phyloP scores from a whole-genome alignment of 2,888 invertebrate genomes.

The Rhodophaea formosa region DNA sequence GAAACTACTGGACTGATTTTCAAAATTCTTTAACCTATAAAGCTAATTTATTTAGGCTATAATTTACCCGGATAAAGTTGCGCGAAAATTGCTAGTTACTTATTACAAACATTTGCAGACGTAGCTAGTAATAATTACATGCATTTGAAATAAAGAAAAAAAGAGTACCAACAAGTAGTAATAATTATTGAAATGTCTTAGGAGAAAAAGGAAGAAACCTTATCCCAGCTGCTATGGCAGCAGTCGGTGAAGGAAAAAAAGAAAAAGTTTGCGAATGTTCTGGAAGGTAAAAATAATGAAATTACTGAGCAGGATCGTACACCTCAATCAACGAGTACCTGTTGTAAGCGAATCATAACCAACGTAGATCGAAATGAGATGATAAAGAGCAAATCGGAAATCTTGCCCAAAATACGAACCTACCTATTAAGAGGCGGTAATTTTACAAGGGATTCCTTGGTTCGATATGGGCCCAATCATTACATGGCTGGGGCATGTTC shows the following conservation, averaged over 20 bases:
- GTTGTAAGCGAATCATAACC: slow-evolving; percentile 69
- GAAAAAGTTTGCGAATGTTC: background rate
- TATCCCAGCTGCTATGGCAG: background rate
- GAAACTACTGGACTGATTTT: no score
- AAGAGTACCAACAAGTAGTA: no score
- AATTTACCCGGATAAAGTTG: no score
- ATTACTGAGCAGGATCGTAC: slow-evolving; percentile 36
- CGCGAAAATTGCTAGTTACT: no score
- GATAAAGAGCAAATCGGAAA: slow-evolving; percentile 74
- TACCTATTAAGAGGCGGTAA: slow-evolving; percentile 73
- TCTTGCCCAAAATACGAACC: slow-evolving; percentile 75
- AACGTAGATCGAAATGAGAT: slow-evolving; percentile 75
- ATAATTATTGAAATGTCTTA: background rate
- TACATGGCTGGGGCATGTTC: slow-evolving; percentile 51
- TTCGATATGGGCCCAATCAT: slow-evolving; percentile 77
- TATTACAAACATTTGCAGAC: no score
- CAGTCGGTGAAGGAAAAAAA: background rate
- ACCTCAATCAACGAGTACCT: slow-evolving; percentile 59
- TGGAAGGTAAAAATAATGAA: slow-evolving; percentile 44
- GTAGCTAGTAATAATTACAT: no score
- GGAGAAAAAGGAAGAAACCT: background rate
- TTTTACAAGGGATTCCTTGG: slow-evolving; percentile 73
- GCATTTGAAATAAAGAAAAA: no score
- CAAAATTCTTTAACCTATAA: no score
- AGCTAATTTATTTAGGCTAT: no score